Base-by-base conservation (phyloP, 1,140 invertebrate genomes). In the Drosophila takahashii region DNA sequence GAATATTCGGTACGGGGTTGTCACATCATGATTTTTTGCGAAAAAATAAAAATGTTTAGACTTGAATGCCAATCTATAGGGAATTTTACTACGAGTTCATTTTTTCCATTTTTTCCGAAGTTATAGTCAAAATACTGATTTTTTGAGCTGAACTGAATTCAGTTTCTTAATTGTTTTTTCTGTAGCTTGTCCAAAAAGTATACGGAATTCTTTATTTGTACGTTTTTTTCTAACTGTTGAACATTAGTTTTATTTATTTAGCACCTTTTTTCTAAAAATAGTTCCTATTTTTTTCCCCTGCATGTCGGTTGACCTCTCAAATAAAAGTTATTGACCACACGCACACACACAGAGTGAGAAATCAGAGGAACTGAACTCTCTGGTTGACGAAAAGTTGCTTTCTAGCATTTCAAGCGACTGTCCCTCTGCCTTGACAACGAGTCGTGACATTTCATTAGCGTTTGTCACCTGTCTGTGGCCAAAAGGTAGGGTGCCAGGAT, bases 371-470 rank as follows among this genome's bases (percentile, higher is more conserved):
- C 10, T 13, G 13, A 18, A 3, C 29, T 47, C 18, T 32, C n/a
- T 66, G 62, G 39, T 42, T 67, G 61, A 42, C 45, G 29, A 67
- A 67, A 52, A 42, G 36, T 52, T 36, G 45, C 45, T 50, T 37
- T 18, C 44, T 6, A 32, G 42, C 62, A 37, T 62, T 66, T 48
- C 44, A 47, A 48, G 32, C 4, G 44, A 22, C 27, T 42, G 36
- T 39, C n/a, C 29, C 41, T 22, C 41, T 22, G 34, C 27, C 66
- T 37, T 67, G 56, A 34, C 71, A 69, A 64, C 52, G 45, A 51
- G 42, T 77, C 50, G 73, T 73, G 78, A 78, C 81, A 87, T 74
- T 85, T 85, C 78, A 85, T 85, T 81, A 77, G 81, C 78, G 74
- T 48, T 47, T 77, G 72, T 66, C 81, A 62, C 37, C 52, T 34